Percentiles rank a stretch among this genome's conserved stretches.
phyloP scores from a whole-genome alignment of 2,113 vertebrate genomes.

The Theristicus caerulescens region DNA sequence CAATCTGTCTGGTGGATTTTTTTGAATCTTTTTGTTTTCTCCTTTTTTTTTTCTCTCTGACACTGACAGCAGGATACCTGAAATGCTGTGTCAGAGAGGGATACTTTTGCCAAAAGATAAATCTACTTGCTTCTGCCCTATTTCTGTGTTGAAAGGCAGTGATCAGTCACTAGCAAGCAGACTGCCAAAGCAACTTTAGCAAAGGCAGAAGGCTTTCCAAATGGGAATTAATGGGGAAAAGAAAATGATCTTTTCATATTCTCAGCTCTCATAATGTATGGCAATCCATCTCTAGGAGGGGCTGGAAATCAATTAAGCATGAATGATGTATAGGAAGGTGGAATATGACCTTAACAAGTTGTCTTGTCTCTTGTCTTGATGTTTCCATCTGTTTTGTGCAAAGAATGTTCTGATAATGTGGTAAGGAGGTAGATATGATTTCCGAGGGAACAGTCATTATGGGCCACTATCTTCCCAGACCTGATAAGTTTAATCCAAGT shows the following conservation, averaged over 20 bases:
- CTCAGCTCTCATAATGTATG: conserved; percentile 52
- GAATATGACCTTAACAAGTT: conserved; percentile 77
- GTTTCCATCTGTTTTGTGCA: conserved; percentile 71
- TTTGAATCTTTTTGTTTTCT: neutral
- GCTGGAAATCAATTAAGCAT: conserved; percentile 70
- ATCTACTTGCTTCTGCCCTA: conserved; percentile 39
- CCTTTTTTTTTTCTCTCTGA: neutral
- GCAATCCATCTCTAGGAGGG: conserved; percentile 65
- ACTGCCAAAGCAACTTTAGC: conserved; percentile 66
- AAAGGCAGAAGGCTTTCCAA: conserved; percentile 68
- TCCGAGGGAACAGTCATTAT: conserved; percentile 66
- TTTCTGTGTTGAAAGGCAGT: conserved; percentile 51
- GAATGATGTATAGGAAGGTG: conserved; percentile 67
- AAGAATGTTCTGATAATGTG: conserved; percentile 56
- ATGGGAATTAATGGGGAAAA: conserved; percentile 70
- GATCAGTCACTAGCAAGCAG: conserved; percentile 66
- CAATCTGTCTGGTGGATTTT: neutral
- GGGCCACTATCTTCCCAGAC: conserved; percentile 63
- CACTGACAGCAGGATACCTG: neutral
- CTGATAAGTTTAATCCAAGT: conserved; percentile 78
- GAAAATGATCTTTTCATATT: conserved; percentile 72
- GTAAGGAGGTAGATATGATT: conserved; percentile 60
- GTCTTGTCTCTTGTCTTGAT: conserved; percentile 65
- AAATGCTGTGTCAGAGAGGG: conserved; percentile 32
- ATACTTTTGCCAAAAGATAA: conserved; percentile 53